Evolutionary conservation across 2,888 invertebrate species (phyloP), one percentile per base, ranked within the genome.

Genomic region (Aphelenchoides bicaudatus): DNA sequence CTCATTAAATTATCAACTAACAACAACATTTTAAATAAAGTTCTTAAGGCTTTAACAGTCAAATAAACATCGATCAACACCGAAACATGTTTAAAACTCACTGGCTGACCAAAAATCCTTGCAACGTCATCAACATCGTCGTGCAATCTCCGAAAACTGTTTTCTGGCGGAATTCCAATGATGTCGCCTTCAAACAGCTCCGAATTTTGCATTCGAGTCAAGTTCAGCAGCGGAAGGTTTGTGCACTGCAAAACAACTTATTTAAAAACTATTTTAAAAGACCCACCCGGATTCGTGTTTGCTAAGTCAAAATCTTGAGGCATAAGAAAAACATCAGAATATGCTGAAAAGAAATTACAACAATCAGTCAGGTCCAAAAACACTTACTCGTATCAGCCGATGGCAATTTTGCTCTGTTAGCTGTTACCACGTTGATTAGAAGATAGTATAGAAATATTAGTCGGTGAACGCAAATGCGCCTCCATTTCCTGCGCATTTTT

Each of bases 161-260:
- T 39, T 6, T 56, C 53, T 5, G 59, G 29, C 2, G 75, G 72
- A 16, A 78, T 67, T 25, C 64, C 83, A 81, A 31, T 79, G 52
- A 86, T 86, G 71, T 86, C 86, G 46, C 86, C 86, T 74, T 86
- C 85, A 70, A 83, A 83, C 19, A 78, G 68, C 38, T 70, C 60
- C 25, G 63, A 63, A 47, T 77, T 77, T 62, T 78, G 73, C 58
- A 77, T 71, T 5, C n/a, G 74, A 64, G 54, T 77, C 76, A 49
- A 76, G 54, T 34, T 74, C 71, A 2, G 62, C 67, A 4, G 65
- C 58, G 1, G 72, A 71, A 30, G 76, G 76, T 49, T 65, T 70
- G 39, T 51, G 48, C 4, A 70, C 72, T 70, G 49, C 39, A 67
- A 50, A 2, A 21, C 31, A 25, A 43, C 5, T 8, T 8, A 8